phyloP scores from a whole-genome alignment of 2,797 vertebrate species.

The Characodon lateralis region DNA sequence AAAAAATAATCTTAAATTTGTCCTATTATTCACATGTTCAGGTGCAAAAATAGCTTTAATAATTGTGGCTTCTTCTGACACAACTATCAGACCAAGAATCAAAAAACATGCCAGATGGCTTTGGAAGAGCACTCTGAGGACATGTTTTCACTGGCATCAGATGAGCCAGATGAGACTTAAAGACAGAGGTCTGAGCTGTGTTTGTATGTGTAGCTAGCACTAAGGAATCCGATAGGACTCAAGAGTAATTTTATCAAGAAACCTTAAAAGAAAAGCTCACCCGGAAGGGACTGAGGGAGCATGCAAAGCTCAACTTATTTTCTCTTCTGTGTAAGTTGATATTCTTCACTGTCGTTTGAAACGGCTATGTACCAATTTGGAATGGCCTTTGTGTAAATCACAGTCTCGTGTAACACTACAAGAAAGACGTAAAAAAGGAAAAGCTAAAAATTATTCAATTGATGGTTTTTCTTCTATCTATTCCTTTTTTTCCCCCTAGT shows the following conservation, averaged over 20 bases:
- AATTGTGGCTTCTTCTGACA: neutral
- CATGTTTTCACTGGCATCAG: neutral
- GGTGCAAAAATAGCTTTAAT: neutral
- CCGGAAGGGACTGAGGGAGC: neutral
- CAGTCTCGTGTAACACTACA: neutral
- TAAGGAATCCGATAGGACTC: neutral
- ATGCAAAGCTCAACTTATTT: neutral
- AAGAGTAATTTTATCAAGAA: neutral
- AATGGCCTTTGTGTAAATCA: neutral
- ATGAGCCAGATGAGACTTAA: neutral
- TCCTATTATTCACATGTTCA: neutral
- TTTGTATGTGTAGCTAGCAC: slow-evolving; percentile 1
- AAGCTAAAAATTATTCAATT: too few relatives aligned
- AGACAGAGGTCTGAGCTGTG: neutral
- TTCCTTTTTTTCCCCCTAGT: too few relatives aligned
- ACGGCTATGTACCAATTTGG: neutral
- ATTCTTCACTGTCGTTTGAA: neutral
- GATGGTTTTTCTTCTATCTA: too few relatives aligned
- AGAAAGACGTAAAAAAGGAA: neutral
- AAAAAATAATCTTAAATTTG: neutral
- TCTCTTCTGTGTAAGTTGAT: neutral
- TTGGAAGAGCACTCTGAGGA: neutral
- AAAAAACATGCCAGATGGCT: slow-evolving; percentile 5
- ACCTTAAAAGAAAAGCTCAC: neutral
- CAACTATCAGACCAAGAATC: neutral